Conservation (phyloP, 2,888 invertebrate genomes). For the Nomada ruficornis region DNA sequence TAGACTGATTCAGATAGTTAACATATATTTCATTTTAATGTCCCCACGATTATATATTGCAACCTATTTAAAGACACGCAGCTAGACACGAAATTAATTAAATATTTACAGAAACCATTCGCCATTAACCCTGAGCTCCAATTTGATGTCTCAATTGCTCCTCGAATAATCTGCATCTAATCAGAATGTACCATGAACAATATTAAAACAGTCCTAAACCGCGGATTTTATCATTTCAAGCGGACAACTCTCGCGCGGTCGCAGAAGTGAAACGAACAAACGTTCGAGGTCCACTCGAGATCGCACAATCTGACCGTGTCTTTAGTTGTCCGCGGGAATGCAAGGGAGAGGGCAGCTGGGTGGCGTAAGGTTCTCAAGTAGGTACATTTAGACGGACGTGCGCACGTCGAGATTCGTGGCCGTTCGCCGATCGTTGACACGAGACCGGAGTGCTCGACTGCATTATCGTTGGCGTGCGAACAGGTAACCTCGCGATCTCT, state of each 20-base stretch:
- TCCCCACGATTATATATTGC: too few relatives aligned
- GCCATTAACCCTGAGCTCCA: too few relatives aligned
- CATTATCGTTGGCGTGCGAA: slow-evolving; percentile 73
- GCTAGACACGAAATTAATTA: too few relatives aligned
- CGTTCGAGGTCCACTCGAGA: slow-evolving; percentile 53
- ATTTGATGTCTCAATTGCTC: too few relatives aligned
- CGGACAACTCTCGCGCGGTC: slow-evolving; percentile 35
- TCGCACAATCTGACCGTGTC: slow-evolving; percentile 66
- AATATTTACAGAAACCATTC: too few relatives aligned
- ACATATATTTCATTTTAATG: too few relatives aligned
- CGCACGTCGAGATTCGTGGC: slow-evolving; percentile 74
- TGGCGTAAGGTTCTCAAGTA: slow-evolving; percentile 74
- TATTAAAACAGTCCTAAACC: not conserved
- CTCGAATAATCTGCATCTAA: too few relatives aligned
- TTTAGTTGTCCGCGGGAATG: slow-evolving; percentile 63
- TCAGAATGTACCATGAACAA: too few relatives aligned
- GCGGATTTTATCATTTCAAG: slow-evolving; percentile 43
- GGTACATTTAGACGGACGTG: slow-evolving; percentile 74
- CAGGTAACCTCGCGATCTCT: slow-evolving; percentile 74
- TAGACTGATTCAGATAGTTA: too few relatives aligned
- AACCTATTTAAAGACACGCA: too few relatives aligned
- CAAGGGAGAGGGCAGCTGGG: slow-evolving; percentile 65
- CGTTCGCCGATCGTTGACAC: slow-evolving; percentile 75
- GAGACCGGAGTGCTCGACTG: slow-evolving; percentile 72
- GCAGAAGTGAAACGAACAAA: slow-evolving; percentile 53